Percentiles rank a stretch among this genome's conserved stretches.
These are phyloP conservation scores for Apodemia duryi DNA, from an alignment of 2,888 invertebrate genomes.

Conservation along the genomic window DNA sequence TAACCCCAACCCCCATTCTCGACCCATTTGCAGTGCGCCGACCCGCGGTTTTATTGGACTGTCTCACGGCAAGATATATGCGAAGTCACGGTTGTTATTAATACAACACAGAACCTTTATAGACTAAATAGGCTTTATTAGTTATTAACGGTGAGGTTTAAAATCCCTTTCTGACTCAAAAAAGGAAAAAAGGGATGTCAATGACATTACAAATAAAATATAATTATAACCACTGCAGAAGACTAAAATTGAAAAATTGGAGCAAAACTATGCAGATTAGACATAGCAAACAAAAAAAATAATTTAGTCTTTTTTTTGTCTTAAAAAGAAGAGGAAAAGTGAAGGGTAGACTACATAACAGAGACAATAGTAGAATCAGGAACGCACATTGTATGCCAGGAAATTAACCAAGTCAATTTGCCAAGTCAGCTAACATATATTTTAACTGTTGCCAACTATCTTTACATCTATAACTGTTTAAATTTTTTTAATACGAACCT, in stretches of 20 bases:
- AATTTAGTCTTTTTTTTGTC: not conserved
- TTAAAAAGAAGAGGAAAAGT: not conserved
- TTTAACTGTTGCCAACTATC: too few species aligned
- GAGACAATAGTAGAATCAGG: not conserved
- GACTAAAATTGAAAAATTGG: slow-evolving; percentile 17
- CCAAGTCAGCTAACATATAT: too few species aligned
- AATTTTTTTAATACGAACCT: slow-evolving; percentile 35
- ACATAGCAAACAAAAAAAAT: not conserved
- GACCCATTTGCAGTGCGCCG: slow-evolving; percentile 55
- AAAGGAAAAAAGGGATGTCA: too few species aligned
- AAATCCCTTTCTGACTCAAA: too few species aligned
- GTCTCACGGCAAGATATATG: slow-evolving; percentile 37
- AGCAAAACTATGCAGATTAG: too few species aligned
- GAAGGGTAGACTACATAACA: not conserved
- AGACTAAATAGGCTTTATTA: not conserved
- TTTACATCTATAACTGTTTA: too few species aligned
- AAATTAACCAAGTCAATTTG: not conserved
- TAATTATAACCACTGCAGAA: too few species aligned
- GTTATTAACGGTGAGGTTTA: too few species aligned
- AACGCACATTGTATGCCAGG: not conserved
- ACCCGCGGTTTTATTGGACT: slow-evolving; percentile 42
- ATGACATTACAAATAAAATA: too few species aligned
- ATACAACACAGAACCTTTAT: too few species aligned
- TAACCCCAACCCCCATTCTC: slow-evolving; percentile 34
- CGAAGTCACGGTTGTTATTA: slow-evolving; percentile 3